Conservation (phyloP, 1,140 invertebrate genomes). For the Hylaeus volcanicus region DNA sequence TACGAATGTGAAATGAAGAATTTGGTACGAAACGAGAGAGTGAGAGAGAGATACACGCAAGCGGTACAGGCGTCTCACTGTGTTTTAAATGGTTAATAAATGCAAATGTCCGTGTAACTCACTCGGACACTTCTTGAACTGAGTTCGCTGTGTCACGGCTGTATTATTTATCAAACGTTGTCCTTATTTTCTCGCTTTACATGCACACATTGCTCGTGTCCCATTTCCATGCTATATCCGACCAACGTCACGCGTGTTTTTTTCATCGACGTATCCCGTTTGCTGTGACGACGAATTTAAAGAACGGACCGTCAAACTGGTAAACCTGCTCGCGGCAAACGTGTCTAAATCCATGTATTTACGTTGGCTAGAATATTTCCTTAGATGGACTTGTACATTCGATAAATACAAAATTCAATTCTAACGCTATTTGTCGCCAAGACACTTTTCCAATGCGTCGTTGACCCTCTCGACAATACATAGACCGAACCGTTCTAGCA, state of each 20-base stretch:
- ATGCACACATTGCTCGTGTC: neutral
- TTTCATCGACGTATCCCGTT: too few relatives aligned
- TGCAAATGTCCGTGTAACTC: slow-evolving; percentile 43
- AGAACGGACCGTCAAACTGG: too few relatives aligned
- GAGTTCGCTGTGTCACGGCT: slow-evolving; percentile 55
- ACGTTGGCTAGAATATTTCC: too few relatives aligned
- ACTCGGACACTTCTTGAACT: slow-evolving; percentile 55
- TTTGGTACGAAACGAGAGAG: neutral
- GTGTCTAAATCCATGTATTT: too few relatives aligned
- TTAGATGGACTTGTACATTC: too few relatives aligned
- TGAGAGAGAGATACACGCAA: slow-evolving; percentile 46
- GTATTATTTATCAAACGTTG: slow-evolving; percentile 40
- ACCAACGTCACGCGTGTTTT: neutral
- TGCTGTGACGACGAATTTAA: too few relatives aligned
- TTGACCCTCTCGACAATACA: slow-evolving; percentile 9
- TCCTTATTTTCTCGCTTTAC: neutral
- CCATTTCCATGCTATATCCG: neutral
- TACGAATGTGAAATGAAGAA: slow-evolving; percentile 12
- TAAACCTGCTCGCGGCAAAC: too few relatives aligned
- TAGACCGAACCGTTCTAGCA: neutral
- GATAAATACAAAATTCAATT: neutral
- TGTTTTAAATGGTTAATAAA: slow-evolving; percentile 64
- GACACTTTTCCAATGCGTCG: too few relatives aligned
- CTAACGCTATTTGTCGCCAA: neutral
- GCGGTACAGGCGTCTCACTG: slow-evolving; percentile 51